These are phyloP conservation scores for Carassius carassius DNA, from an alignment of 2,113 vertebrate species.

Conservation along the genomic window DNA sequence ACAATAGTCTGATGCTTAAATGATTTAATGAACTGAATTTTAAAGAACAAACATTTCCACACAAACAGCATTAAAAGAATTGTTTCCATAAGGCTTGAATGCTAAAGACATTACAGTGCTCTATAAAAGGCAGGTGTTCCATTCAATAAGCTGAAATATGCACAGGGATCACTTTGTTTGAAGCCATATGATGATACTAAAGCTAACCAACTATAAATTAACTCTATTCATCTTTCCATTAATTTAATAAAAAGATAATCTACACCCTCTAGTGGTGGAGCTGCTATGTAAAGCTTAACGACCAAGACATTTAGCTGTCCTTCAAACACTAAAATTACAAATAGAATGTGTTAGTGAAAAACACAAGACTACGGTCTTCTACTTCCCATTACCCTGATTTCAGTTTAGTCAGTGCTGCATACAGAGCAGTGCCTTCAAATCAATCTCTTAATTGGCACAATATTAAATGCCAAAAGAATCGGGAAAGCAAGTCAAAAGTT, in stretches of 20 bases:
- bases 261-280: conserved; percentile 29
- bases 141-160: conserved; percentile 1
- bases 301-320: background rate
- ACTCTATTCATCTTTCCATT: background rate
- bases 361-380: background rate
- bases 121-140: background rate
- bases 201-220: background rate
- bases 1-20: background rate
- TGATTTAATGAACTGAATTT: background rate
- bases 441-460: conserved; percentile 50
- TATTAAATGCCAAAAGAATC: conserved; percentile 54
- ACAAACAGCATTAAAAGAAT: background rate
- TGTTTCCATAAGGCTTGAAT: background rate
- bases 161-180: conserved; percentile 38
- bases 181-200: conserved; percentile 26
- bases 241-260: background rate
- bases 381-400: background rate
- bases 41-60: background rate
- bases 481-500: conserved; percentile 16
- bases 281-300: background rate
- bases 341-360: background rate
- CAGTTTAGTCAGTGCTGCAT: conserved; percentile 38
- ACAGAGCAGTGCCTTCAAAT: conserved; percentile 59
- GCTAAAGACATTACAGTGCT: background rate
- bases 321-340: background rate